These are phyloP conservation scores for Ceyx melanurus DNA, from an alignment of 2,113 vertebrate genomes.

Conservation along the genomic window DNA sequence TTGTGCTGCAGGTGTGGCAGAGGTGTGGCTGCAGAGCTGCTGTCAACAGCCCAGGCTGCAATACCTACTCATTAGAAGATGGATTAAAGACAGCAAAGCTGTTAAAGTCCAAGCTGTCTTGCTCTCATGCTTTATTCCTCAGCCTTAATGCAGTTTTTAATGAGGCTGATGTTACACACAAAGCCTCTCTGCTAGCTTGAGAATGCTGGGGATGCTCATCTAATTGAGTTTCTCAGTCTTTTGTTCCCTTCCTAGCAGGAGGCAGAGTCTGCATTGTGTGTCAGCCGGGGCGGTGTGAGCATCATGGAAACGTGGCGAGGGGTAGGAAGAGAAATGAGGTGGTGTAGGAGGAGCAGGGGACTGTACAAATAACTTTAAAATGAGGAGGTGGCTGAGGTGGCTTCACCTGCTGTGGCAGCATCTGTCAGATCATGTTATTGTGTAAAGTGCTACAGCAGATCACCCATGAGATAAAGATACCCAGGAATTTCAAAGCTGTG, in stretches of 20 bases:
- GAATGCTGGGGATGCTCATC: neutral
- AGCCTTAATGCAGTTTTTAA: constrained; percentile 16
- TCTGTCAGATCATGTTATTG: neutral
- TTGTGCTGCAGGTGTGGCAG: neutral
- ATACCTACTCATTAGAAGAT: constrained; percentile 22
- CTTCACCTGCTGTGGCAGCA: neutral
- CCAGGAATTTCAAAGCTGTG: neutral
- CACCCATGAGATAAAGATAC: neutral
- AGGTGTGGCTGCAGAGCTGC: neutral
- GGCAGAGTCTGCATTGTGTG: neutral
- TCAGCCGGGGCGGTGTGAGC: neutral
- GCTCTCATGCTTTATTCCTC: neutral
- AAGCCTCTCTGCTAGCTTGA: neutral
- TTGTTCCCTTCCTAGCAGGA: neutral
- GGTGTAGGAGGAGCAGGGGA: neutral
- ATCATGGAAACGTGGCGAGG: neutral
- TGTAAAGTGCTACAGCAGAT: neutral
- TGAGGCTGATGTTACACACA: neutral
- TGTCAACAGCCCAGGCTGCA: neutral
- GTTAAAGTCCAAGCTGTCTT: neutral
- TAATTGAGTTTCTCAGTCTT: neutral
- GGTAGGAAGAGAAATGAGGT: neutral
- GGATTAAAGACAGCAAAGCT: constrained; percentile 34
- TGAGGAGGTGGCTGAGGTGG: neutral
- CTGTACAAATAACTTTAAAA: neutral